Percentiles rank a stretch among this genome's conserved stretches.
phyloP scores from a whole-genome alignment of 2,888 invertebrate species.

The Aproaerema taeniolella region DNA sequence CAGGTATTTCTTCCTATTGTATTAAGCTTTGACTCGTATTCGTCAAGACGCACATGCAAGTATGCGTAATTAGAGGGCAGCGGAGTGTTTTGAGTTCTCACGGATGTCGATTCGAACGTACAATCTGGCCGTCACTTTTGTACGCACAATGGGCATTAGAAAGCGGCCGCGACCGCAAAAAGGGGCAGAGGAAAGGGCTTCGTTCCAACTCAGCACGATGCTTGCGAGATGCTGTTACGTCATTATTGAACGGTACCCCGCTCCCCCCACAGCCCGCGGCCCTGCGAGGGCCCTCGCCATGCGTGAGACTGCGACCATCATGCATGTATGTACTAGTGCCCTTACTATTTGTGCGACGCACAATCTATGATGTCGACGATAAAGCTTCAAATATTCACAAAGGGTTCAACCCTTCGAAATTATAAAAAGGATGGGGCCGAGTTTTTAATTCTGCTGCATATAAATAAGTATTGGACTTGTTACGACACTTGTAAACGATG shows the following conservation, averaged over 20 bases:
- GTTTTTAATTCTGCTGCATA: constrained; percentile 69
- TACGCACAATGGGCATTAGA: constrained; percentile 70
- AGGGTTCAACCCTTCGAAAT: constrained; percentile 71
- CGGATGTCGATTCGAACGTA: constrained; percentile 57
- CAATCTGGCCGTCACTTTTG: constrained; percentile 46
- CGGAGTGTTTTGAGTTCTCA: constrained; percentile 56
- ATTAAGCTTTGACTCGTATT: no score
- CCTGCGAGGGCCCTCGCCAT: constrained; percentile 29
- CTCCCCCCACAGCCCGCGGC: constrained; percentile 30
- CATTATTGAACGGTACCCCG: constrained; percentile 52
- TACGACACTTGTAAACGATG: constrained; percentile 67
- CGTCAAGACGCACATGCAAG: constrained; percentile 26
- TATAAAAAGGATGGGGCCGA: constrained; percentile 62
- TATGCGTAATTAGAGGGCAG: constrained; percentile 41
- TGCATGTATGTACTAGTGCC: constrained; percentile 49
- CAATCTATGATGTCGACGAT: constrained; percentile 47
- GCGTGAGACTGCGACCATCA: constrained; percentile 33
- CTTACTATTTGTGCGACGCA: constrained; percentile 45
- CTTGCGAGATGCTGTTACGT: constrained; percentile 67
- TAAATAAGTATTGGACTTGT: constrained; percentile 74
- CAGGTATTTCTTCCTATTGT: no score
- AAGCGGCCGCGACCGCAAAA: constrained; percentile 70
- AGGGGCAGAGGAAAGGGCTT: constrained; percentile 66
- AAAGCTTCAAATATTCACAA: constrained; percentile 57
- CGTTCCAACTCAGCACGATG: constrained; percentile 26